phyloP scores from a whole-genome alignment of 35 echinoderm and acorn worm species.

The Patiria miniata region DNA sequence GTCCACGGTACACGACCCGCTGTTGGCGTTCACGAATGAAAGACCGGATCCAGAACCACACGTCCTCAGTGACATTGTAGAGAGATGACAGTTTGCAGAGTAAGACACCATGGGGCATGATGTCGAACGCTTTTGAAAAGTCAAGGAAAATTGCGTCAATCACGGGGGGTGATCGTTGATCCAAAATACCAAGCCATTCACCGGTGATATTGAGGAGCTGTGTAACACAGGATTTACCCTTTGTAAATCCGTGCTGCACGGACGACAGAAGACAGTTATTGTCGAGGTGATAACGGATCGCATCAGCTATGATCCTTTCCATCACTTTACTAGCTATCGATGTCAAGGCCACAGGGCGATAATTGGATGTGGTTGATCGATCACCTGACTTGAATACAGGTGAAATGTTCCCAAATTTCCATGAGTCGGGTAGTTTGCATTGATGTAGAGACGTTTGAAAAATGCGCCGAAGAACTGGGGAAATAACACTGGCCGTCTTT shows the following conservation, averaged over 20 bases:
- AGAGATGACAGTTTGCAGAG: conserved; percentile 42
- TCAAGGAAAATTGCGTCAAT: conserved; percentile 30
- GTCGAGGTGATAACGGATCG: not conserved
- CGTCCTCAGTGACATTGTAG: conserved; percentile 39
- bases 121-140: conserved; percentile 47
- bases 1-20: conserved; percentile 2
- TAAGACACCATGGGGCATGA: conserved; percentile 32
- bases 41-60: conserved; percentile 51
- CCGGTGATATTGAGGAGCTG: not conserved
- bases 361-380: conserved; percentile 36
- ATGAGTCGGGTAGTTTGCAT: not conserved
- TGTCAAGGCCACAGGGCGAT: conserved; percentile 37
- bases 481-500: not conserved
- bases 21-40: conserved; percentile 20
- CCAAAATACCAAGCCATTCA: not conserved
- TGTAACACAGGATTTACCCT: conserved; percentile 7
- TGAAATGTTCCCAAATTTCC: conserved; percentile 33
- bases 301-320: not conserved
- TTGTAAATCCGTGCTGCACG: conserved; percentile 35
- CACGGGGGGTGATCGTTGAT: not conserved
- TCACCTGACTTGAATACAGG: conserved; percentile 55
- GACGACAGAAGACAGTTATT: not conserved
- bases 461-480: conserved; percentile 9
- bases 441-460: not conserved
- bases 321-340: conserved; percentile 32